Evolutionary conservation across 2,888 invertebrate species (phyloP).

Genomic region (Meloe dianella): DNA sequence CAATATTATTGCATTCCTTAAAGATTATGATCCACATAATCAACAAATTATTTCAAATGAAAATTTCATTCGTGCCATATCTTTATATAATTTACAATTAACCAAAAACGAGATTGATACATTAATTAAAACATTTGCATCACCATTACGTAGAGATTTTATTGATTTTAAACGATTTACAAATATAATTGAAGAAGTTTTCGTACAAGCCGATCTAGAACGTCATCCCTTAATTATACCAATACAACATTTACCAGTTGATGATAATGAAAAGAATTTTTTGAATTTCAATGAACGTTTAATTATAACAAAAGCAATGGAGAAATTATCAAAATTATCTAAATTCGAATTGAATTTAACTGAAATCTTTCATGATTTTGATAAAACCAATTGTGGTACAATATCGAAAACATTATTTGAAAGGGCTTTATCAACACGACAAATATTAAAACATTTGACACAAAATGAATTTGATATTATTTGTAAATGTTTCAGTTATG

Average conservation of each 20-base stretch:
- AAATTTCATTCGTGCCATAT: constrained; percentile 76
- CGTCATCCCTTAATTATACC: constrained; percentile 73
- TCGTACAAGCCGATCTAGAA: constrained; percentile 69
- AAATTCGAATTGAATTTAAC: constrained; percentile 72
- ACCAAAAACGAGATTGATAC: constrained; percentile 72
- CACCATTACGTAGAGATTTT: constrained; percentile 65
- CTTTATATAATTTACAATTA: constrained; percentile 70
- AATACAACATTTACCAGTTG: constrained; percentile 71
- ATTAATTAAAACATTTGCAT: constrained; percentile 73
- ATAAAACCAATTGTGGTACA: constrained; percentile 71
- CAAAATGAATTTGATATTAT: constrained; percentile 72
- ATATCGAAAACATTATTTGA: constrained; percentile 69
- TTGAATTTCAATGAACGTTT: constrained; percentile 77
- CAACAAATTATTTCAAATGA: constrained; percentile 68
- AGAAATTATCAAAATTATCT: constrained; percentile 70
- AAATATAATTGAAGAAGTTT: constrained; percentile 71
- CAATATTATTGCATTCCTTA: constrained; percentile 70
- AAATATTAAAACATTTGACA: constrained; percentile 69
- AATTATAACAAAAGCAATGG: constrained; percentile 68
- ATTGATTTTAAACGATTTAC: constrained; percentile 75
- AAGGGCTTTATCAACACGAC: constrained; percentile 69
- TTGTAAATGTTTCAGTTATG: constrained; percentile 76
- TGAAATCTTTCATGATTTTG: constrained; percentile 67
- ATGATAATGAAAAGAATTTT: constrained; percentile 69
- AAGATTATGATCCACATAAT: constrained; percentile 69